phyloP scores from a whole-genome alignment of 2,113 vertebrate genomes.

The Urocitellus parryii region DNA sequence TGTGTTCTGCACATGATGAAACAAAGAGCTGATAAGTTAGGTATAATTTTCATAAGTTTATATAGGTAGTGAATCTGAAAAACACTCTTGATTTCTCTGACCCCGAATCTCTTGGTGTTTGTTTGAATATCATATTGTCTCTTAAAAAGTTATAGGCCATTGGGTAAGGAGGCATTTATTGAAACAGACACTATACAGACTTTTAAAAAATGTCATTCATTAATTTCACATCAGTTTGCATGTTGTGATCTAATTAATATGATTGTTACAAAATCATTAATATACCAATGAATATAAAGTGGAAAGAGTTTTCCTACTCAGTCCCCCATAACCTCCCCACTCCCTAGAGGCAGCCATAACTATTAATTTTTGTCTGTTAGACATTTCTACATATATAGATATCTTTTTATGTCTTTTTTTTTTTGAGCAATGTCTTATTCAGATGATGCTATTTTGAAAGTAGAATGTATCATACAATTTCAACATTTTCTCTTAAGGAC shows the following conservation, averaged over 20 bases:
- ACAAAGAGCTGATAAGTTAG: not conserved
- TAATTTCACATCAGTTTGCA: not conserved
- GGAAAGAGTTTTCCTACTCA: not conserved
- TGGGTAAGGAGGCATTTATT: not conserved
- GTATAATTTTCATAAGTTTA: not conserved
- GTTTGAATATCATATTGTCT: not conserved
- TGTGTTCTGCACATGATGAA: not conserved
- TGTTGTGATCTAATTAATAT: not conserved
- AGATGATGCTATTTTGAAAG: not conserved
- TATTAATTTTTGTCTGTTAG: not conserved
- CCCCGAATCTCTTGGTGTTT: not conserved
- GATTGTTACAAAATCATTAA: not conserved
- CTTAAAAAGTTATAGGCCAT: not conserved
- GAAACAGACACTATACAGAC: not conserved
- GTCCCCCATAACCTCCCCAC: accelerated
- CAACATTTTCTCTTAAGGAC: not conserved
- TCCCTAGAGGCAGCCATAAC: not conserved
- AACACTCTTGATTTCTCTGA: not conserved
- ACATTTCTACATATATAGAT: not conserved
- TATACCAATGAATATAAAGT: not conserved
- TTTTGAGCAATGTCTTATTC: not conserved
- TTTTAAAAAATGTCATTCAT: not conserved
- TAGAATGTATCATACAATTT: not conserved
- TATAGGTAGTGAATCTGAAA: not conserved
- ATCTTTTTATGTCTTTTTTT: not conserved